Evolutionary conservation across 2,797 vertebrate species (phyloP).

Genomic region (Chaenodraco wilsoni): DNA sequence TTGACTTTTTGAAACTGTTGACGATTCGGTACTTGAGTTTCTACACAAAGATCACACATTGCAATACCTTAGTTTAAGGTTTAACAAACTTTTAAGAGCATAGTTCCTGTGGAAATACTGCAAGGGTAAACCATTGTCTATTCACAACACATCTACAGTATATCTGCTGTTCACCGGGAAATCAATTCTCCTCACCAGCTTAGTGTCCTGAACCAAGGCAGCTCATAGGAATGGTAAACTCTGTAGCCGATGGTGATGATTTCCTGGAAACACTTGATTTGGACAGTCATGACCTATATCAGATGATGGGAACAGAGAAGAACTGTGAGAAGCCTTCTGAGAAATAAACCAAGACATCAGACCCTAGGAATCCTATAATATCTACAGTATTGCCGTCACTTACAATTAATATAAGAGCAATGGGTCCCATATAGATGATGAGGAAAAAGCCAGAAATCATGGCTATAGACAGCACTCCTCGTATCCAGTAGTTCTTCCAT

Average conservation of each 20-base stretch:
- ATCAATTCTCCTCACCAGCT: conserved; percentile 90
- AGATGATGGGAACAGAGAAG: conserved; percentile 10
- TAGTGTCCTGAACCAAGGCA: conserved; percentile 96
- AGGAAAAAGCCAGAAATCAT: conserved; percentile 95
- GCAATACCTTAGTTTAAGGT: background rate
- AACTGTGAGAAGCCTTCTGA: background rate
- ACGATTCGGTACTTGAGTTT: background rate
- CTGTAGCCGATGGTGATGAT: conserved; percentile 98
- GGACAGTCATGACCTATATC: conserved; percentile 91
- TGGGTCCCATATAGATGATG: conserved; percentile 94
- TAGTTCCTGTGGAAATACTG: background rate
- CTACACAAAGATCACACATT: background rate
- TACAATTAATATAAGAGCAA: conserved; percentile 89
- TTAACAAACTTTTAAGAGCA: too few species aligned
- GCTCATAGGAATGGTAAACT: conserved; percentile 95
- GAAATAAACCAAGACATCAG: too few species aligned
- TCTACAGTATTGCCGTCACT: conserved; percentile 23
- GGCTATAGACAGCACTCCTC: conserved; percentile 92
- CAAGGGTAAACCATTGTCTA: background rate
- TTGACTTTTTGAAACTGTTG: background rate
- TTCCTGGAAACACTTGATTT: conserved; percentile 98
- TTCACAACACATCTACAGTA: background rate
- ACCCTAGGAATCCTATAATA: too few species aligned
- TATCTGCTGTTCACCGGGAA: conserved; percentile 5
- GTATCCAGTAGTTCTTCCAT: conserved; percentile 99